Base-by-base conservation (phyloP, 2,797 vertebrate genomes). In the Alfaro cultratus region DNA sequence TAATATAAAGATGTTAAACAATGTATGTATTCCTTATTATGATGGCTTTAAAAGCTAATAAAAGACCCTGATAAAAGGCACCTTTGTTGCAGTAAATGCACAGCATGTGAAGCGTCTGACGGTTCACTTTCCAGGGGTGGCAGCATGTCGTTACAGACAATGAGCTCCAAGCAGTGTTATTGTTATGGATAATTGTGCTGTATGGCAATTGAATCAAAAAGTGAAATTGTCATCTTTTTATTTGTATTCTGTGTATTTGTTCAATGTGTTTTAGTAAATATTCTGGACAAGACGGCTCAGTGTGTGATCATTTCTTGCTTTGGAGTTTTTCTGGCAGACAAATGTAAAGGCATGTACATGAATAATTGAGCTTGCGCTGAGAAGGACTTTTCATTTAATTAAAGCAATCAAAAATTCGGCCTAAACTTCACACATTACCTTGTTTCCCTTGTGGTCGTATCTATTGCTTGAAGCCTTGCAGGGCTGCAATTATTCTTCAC, bases 201-300 rank as follows among this genome's bases (percentile, higher is more conserved):
- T 93, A 94, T 90, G 95, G 93, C 91, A 92, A 92, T 81, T 93
- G 90, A 94, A 93, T 93, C 93, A 93, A 84, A 87, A 93, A 92
- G 93, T 94, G 92, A 95, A 71, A 93, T 94, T 93, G 94, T 94
- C 91, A 94, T 95, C 95, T 91, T 96, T 96, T 96, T 94, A 96
- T 97, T 97, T 94, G 96, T 97, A 96, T 95, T 96, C 91, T 93
- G 96, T 97, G 97, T 96, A 96, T 97, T 96, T 97, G 97, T 97
- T 97, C 96, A 96, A 95, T 96, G 97, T 98, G 96, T 97, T 97
- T 99, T 98, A 99, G 98, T 99, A 99, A 99, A 99, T 95, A 96
- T 96, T 96, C 96, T 96, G 94, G 94, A 95, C 95, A 96, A 96
- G 92, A 71, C 94, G 94, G 72, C 46, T 72, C 77, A 5, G 0